Conservation (phyloP, 2,113 vertebrate species). For the Scomber scombrus region DNA sequence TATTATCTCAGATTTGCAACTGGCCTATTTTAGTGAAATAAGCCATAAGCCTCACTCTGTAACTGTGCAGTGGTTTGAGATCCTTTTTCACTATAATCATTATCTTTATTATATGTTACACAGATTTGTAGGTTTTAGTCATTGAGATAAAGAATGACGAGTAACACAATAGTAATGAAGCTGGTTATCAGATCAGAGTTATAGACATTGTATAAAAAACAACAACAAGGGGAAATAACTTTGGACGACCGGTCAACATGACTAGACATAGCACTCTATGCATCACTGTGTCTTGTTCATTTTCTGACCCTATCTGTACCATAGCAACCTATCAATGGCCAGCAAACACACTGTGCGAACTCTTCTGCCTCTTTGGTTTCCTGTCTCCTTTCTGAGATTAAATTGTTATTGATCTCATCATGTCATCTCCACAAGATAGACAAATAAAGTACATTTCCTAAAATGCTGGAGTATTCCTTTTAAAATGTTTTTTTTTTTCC, state of each 20-base stretch:
- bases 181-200: neutral
- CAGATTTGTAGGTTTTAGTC: neutral
- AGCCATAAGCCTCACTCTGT: neutral
- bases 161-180: neutral
- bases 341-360: neutral
- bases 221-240: constrained; percentile 25
- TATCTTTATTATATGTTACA: neutral
- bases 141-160: neutral
- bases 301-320: neutral
- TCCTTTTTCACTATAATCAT: neutral
- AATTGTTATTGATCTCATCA: constrained; percentile 18
- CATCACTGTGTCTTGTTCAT: neutral
- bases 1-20: neutral
- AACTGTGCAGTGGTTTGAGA: neutral
- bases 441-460: neutral
- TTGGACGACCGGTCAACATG: neutral
- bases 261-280: neutral
- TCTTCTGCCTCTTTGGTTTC: neutral
- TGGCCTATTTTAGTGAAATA: neutral
- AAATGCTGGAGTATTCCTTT: neutral
- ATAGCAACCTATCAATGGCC: neutral
- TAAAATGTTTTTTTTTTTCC: neutral
- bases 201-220: neutral
- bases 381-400: neutral
- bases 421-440: neutral